A percentile compares a stretch with the other conserved stretches of the same genome.
These are phyloP conservation scores for Orthonyx spaldingii DNA, from an alignment of 2,113 vertebrate species.

Conservation along the genomic window DNA sequence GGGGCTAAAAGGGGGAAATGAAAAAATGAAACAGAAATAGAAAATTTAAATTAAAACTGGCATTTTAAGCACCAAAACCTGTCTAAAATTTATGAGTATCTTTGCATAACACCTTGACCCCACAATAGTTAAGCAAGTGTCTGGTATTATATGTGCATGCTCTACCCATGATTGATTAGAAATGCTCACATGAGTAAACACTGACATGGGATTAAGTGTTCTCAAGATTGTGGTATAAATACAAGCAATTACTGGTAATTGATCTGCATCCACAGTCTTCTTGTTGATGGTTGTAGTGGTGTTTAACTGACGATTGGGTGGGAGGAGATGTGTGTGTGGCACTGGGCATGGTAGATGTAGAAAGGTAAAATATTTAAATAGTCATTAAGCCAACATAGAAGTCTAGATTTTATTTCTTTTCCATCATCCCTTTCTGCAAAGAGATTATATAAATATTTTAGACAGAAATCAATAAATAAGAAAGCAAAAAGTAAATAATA, in stretches of 20 bases:
- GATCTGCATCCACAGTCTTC: background rate
- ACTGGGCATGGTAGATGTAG: background rate
- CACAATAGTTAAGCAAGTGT: background rate
- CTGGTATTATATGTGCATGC: no score
- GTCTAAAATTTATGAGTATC: background rate
- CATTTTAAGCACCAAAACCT: background rate
- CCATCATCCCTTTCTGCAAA: background rate
- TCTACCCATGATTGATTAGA: background rate
- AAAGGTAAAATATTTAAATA: background rate
- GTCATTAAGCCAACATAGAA: background rate
- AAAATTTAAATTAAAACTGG: background rate
- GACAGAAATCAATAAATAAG: background rate
- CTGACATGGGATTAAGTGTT: background rate
- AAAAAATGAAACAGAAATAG: background rate
- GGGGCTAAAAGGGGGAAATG: background rate
- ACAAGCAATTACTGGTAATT: background rate
- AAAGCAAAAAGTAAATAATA: background rate
- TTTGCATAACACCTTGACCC: background rate
- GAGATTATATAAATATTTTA: background rate
- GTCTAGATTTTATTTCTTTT: background rate
- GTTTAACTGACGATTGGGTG: background rate
- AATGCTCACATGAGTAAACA: background rate
- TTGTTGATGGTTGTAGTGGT: background rate
- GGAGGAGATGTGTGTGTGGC: fast-evolving
- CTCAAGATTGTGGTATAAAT: background rate